A percentile compares a stretch with the other conserved stretches of the same genome.
These are phyloP conservation scores for Miltochrista miniata DNA, from an alignment of 2,888 invertebrate genomes.

Conservation along the genomic window DNA sequence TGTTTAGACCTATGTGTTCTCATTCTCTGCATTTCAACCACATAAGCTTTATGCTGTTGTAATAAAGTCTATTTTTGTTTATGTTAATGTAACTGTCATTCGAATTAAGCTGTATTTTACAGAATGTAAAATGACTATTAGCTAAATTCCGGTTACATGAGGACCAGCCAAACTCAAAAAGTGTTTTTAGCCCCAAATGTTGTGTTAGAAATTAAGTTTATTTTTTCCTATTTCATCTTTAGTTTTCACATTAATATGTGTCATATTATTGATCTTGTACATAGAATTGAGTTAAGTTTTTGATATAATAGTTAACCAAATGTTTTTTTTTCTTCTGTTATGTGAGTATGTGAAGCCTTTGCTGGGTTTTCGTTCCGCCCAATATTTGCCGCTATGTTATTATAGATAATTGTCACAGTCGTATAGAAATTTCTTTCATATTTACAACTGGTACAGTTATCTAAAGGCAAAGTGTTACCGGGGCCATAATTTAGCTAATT, in stretches of 20 bases:
- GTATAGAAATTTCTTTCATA: too few relatives aligned
- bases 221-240: slow-evolving; percentile 16
- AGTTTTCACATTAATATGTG: slow-evolving; percentile 12
- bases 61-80: too few relatives aligned
- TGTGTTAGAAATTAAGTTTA: slow-evolving; percentile 13
- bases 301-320: slow-evolving; percentile 17
- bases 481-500: not conserved
- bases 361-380: not conserved
- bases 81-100: too few relatives aligned
- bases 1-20: too few relatives aligned
- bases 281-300: slow-evolving; percentile 17
- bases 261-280: slow-evolving; percentile 16
- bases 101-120: too few relatives aligned
- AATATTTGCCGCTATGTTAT: not conserved
- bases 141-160: slow-evolving; percentile 8
- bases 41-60: too few relatives aligned
- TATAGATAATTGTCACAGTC: not conserved
- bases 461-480: not conserved
- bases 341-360: slow-evolving; percentile 7
- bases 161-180: not conserved
- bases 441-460: not conserved
- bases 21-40: too few relatives aligned
- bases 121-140: slow-evolving; percentile 9
- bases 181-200: slow-evolving; percentile 1
- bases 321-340: slow-evolving; percentile 12